phyloP scores from a whole-genome alignment of 2,113 vertebrate genomes.

The Donacobius atricapilla region DNA sequence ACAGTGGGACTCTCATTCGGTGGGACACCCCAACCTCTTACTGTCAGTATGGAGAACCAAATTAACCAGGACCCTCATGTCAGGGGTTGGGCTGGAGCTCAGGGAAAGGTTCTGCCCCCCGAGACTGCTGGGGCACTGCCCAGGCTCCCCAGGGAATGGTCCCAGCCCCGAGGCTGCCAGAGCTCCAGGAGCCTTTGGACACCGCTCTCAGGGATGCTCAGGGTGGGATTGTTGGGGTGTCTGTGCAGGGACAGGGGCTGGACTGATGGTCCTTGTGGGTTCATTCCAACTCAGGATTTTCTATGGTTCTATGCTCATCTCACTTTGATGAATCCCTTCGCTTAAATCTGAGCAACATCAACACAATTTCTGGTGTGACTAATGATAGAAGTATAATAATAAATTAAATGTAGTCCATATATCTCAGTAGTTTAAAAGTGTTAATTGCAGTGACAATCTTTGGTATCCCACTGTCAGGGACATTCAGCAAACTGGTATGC shows the following conservation, averaged over 20 bases:
- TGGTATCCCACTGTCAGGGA: not conserved
- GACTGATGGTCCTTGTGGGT: rapidly evolving
- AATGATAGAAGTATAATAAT: not conserved
- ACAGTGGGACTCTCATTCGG: not conserved
- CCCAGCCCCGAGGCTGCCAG: not conserved
- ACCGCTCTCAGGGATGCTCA: not conserved
- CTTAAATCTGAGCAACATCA: not conserved
- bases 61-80: not conserved
- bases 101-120: not conserved
- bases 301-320: not conserved
- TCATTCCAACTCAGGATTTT: not conserved
- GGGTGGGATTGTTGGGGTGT: not conserved
- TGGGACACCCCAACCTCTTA: not conserved
- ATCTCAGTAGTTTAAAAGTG: not conserved
- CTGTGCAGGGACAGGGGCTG: rapidly evolving
- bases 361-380: not conserved
- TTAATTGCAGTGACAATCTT: not conserved
- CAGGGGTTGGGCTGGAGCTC: not conserved
- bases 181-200: not conserved
- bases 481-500: not conserved
- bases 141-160: not conserved
- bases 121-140: not conserved
- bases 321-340: not conserved
- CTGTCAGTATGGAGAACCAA: not conserved
- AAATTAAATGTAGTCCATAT: not conserved